Evolutionary conservation across 2,888 invertebrate genomes (phyloP), one percentile per base, ranked within the genome.

Genomic region (Serripes groenlandicus): DNA sequence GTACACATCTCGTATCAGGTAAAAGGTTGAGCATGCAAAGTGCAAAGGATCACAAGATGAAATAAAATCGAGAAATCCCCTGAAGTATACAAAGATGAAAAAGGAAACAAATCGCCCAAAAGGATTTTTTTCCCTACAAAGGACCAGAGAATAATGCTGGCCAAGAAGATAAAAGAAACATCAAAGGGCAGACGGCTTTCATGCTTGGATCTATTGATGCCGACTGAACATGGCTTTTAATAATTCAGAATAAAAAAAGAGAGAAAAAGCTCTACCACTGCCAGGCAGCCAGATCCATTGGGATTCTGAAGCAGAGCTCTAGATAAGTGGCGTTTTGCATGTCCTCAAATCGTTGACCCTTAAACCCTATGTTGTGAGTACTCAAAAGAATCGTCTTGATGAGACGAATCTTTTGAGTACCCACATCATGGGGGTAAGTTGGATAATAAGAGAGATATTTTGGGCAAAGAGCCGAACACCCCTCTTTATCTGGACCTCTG

Each of bases 151-250:
- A 66, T 66, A 66, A 42, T 42, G 28, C 66, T 37, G 42, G 23
- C 42, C 37, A 66, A 66, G 66, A 66, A 66, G 66, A 66, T 66
- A 66, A 66, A 66, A 66, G 42, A 21, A 66, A 66, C 21, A 37
- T 42, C 42, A 37, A 66, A 66, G 42, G 66, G 35, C 15, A 26
- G 23, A 42, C 26, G 21, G 66, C 66, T 66, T 42, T 66, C 42
- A 66, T 66, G 66, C 66, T 66, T 66, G 42, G 66, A 37, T 42
- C 66, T 66, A 66, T 66, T 66, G 66, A 66, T 66, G 66, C 66
- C 42, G 28, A 66, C n/a, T 62, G 62, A 62, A 62, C 62, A 30
- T n/a, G n/a, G 62, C 34, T 11, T 62, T 62, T 62, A 62, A 62
- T 62, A 62, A 62, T 62, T 62, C 62, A 62, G 34, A 62, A 62